Evolutionary conservation across 2,113 vertebrate species (phyloP), one percentile per base, ranked within the genome.

Genomic region (Prietella phreatophila): DNA sequence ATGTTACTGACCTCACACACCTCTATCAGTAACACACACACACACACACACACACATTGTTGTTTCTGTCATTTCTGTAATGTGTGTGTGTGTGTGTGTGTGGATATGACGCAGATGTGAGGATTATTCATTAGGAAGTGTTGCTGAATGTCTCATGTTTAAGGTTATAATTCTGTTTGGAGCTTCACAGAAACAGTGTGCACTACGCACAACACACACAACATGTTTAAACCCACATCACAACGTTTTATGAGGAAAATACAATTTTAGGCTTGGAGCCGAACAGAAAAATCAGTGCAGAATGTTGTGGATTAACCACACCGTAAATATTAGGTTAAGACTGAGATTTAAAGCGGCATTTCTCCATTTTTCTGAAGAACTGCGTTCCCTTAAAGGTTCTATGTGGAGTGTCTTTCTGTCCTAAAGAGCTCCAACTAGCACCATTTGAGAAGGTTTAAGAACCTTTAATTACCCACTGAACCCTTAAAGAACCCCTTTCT

Each of bases 1-100:
- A 84, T 33, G 30, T 71, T 22, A 67, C 36, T 67, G 82, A 69
- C 83, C 42, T 84, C 83, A 84, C 83, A 82, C n/a, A 82, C n/a
- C 5, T 50, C 60, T 36, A 7, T 47, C 3, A 2, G 25, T 17
- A 33, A 65, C 11, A 83, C 13, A 55, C 30, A 89, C n/a, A 36
- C 39, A 82, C 79, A 65, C 36, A 76, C 73, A 47, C 39, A 42
- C 36, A 36, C n/a, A n/a, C n/a, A n/a, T n/a, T n/a, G n/a, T n/a
- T n/a, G n/a, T n/a, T n/a, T n/a, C n/a, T n/a, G n/a, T n/a, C n/a
- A n/a, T n/a, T n/a, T n/a, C n/a, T n/a, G n/a, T n/a, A n/a, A n/a
- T n/a, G n/a, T 30, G 17, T 33, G 33, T 71, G 67, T 71, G 33
- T 71, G 67, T 33, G 14, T 71, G 15, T 22, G 22, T 42, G 42